Evolutionary conservation across 2,888 invertebrate genomes (phyloP).

Genomic region (Bursaphelenchus okinawaensis): DNA sequence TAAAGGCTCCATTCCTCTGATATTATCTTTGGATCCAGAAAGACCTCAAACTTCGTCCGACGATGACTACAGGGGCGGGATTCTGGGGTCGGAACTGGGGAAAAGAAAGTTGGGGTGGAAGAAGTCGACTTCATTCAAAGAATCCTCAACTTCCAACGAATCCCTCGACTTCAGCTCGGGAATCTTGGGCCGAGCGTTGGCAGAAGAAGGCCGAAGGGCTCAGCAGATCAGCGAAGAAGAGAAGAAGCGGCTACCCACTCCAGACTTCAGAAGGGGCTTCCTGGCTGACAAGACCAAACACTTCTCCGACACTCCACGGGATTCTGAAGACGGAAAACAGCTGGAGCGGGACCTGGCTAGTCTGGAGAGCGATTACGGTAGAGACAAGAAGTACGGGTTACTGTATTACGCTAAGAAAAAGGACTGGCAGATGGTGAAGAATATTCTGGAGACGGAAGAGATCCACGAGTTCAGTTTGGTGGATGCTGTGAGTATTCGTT

Average conservation of each 20-base stretch:
- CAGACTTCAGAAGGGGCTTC: not conserved
- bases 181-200: constrained; percentile 16
- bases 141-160: constrained; percentile 6
- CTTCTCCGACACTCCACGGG: not conserved
- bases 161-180: constrained; percentile 17
- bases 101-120: constrained; percentile 7
- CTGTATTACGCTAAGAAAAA: not conserved
- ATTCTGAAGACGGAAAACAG: not conserved
- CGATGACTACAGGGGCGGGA: constrained; percentile 37
- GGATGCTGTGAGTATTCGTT: constrained; percentile 34
- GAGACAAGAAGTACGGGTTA: not conserved
- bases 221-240: not conserved
- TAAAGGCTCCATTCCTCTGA: not conserved
- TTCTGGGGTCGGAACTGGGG: constrained; percentile 37
- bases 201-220: constrained; percentile 1
- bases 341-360: not conserved
- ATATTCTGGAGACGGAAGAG: not conserved
- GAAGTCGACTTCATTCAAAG: not conserved
- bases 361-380: not conserved
- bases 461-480: constrained; percentile 24
- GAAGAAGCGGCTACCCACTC: not conserved
- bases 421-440: not conserved
- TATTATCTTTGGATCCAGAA: not conserved
- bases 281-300: not conserved
- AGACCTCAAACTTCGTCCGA: constrained; percentile 22